Evolutionary conservation across 2,888 invertebrate genomes (phyloP).

Genomic region (Catonia carolina): DNA sequence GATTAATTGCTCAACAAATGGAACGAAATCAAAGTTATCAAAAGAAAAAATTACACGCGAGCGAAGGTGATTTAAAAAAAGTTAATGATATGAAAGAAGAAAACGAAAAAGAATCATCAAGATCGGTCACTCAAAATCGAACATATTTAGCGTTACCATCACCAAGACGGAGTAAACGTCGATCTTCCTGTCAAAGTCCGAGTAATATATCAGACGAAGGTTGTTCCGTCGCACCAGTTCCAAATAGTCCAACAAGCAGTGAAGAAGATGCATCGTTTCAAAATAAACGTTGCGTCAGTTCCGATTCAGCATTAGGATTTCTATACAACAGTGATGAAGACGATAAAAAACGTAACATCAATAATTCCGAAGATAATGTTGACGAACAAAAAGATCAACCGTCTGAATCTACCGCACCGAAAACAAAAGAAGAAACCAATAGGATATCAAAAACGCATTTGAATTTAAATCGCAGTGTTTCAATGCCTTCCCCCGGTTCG

Average conservation of each 20-base stretch:
- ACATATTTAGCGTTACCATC: conserved; percentile 22
- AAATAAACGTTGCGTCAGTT: conserved; percentile 14
- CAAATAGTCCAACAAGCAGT: conserved; percentile 13
- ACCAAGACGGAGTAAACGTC: conserved; percentile 16
- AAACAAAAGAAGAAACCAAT: no score
- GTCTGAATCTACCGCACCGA: background rate
- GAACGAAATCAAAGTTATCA: background rate
- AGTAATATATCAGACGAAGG: conserved; percentile 23
- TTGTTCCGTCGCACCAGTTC: conserved; percentile 16
- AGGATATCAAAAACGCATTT: background rate
- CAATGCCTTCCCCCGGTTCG: conserved; percentile 1
- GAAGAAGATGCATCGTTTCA: conserved; percentile 5
- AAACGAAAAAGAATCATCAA: background rate
- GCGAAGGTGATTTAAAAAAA: conserved; percentile 6
- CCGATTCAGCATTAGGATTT: conserved; percentile 22
- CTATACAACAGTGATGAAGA: conserved; percentile 22
- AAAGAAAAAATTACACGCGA: conserved; percentile 1
- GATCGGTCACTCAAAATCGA: background rate
- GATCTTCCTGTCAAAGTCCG: conserved; percentile 14
- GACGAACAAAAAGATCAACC: background rate
- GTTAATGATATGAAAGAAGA: background rate
- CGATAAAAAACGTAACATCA: background rate
- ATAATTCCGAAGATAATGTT: background rate
- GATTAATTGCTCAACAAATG: background rate
- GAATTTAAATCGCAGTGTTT: background rate